Evolutionary conservation across 2,113 vertebrate species (phyloP).

Genomic region (Paradisaea rubra): DNA sequence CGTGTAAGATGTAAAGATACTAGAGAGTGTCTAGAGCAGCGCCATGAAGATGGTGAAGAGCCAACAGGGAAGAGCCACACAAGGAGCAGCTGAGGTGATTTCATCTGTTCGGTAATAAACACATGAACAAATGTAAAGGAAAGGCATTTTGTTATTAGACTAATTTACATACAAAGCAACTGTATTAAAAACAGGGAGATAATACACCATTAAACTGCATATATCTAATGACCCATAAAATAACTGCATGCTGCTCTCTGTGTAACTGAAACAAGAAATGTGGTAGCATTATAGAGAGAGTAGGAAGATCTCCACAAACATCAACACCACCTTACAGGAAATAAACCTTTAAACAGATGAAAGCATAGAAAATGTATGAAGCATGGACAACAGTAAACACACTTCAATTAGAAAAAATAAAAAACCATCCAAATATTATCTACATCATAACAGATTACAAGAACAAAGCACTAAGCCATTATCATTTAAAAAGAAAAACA

Average conservation of each 20-base stretch:
- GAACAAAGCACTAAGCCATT: not conserved
- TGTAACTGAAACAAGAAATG: not conserved
- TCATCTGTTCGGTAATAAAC: not conserved
- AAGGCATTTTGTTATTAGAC: not conserved
- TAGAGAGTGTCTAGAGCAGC: not conserved
- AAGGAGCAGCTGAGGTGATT: not conserved
- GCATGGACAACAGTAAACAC: not conserved
- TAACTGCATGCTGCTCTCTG: not conserved
- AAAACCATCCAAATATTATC: not conserved
- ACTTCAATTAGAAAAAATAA: not conserved
- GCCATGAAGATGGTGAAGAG: not conserved
- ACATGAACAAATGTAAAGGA: not conserved
- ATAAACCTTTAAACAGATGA: not conserved
- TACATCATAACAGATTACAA: not conserved
- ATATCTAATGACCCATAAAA: not conserved
- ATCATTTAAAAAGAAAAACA: not conserved
- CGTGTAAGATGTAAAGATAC: not conserved
- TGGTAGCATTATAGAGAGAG: not conserved
- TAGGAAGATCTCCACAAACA: not conserved
- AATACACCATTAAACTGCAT: not conserved
- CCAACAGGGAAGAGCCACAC: not conserved
- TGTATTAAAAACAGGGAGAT: not conserved
- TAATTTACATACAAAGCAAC: not conserved
- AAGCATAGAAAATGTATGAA: not conserved
- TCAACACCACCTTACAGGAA: not conserved